Conservation (phyloP, 1,140 invertebrate genomes). For the Eupristina koningsbergeri region DNA sequence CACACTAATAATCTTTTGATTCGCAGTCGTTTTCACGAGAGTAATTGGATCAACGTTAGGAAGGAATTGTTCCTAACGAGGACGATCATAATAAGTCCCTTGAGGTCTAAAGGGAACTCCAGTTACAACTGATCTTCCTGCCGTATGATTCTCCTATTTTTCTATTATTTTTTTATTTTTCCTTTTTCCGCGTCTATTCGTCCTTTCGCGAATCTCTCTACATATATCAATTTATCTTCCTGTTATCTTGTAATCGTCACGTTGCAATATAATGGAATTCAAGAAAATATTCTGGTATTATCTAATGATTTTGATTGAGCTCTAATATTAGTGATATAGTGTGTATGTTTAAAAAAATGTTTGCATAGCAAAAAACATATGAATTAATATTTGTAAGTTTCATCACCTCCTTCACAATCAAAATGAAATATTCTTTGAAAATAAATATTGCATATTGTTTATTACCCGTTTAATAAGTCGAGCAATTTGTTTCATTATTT, state of each 20-base stretch:
- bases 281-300: neutral
- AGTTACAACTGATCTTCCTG: conserved; percentile 3
- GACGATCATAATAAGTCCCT: conserved; percentile 29
- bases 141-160: neutral
- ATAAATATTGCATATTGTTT: too few relatives aligned
- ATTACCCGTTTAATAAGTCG: too few relatives aligned
- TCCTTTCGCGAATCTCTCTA: neutral
- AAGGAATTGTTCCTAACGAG: conserved; percentile 39
- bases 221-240: neutral
- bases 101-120: conserved; percentile 20
- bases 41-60: conserved; percentile 38
- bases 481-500: too few relatives aligned
- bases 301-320: neutral
- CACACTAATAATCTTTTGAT: neutral
- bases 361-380: too few relatives aligned
- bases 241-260: conserved; percentile 27
- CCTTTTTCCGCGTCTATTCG: neutral
- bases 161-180: neutral
- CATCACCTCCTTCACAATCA: too few relatives aligned
- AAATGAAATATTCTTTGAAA: too few relatives aligned
- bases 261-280: neutral
- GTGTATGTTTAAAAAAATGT: neutral
- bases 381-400: too few relatives aligned
- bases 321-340: neutral
- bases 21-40: neutral